These are phyloP conservation scores for Protobothrops mucrosquamatus DNA, from an alignment of 2,113 vertebrate species.

Conservation along the genomic window DNA sequence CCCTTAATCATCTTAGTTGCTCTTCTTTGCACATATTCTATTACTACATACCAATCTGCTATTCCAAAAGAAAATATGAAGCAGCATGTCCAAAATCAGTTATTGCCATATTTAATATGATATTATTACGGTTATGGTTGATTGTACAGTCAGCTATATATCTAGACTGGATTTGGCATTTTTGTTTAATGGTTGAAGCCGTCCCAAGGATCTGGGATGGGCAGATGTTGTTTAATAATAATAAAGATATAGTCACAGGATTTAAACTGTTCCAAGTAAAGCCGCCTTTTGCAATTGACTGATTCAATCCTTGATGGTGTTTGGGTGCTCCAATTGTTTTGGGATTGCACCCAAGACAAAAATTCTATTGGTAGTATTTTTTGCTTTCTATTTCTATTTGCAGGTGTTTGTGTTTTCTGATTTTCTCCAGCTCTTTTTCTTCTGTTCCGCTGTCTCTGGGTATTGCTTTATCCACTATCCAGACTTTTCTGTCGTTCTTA, in stretches of 20 bases:
- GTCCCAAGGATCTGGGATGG: neutral
- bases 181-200: neutral
- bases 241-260: neutral
- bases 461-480: neutral
- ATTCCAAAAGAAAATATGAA: neutral
- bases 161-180: neutral
- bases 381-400: neutral
- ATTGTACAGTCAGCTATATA: neutral
- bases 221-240: neutral
- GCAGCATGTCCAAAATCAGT: neutral
- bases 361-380: neutral
- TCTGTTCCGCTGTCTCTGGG: too few relatives aligned
- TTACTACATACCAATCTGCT: neutral
- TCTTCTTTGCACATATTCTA: neutral
- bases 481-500: neutral
- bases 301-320: neutral
- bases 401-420: neutral
- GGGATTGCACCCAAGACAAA: neutral
- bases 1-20: neutral
- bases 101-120: neutral
- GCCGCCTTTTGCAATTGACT: neutral
- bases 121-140: neutral
- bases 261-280: neutral
- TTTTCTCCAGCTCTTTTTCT: neutral
- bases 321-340: neutral